Conservation (phyloP, 2,113 vertebrate species). For the Chaetura pelagica region DNA sequence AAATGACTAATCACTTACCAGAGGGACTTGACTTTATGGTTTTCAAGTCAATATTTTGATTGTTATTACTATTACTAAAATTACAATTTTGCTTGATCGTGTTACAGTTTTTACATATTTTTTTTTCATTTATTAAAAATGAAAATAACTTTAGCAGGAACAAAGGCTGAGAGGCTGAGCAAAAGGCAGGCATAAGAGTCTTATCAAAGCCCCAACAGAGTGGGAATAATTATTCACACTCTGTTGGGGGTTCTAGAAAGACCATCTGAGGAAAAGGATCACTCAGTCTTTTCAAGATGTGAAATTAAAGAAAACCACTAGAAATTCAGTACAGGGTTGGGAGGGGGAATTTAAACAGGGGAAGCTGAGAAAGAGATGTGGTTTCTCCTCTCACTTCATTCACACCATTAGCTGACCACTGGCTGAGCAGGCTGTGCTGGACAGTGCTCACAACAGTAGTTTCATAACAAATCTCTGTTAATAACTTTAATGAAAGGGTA, state of each 20-base stretch:
- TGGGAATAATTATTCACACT: conserved; percentile 68
- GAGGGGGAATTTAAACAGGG: neutral
- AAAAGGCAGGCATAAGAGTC: conserved; percentile 67
- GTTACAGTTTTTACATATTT: neutral
- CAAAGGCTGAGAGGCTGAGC: conserved; percentile 63
- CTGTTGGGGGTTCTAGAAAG: conserved; percentile 64
- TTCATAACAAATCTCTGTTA: neutral
- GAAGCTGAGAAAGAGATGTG: neutral
- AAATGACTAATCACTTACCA: neutral
- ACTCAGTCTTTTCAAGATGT: conserved; percentile 55
- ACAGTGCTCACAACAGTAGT: neutral
- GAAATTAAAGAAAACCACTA: conserved; percentile 57
- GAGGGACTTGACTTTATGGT: neutral
- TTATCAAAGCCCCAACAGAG: conserved; percentile 69
- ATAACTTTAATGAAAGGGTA: neutral
- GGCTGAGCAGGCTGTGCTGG: neutral
- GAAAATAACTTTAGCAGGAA: conserved; percentile 59
- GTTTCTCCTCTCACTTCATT: neutral
- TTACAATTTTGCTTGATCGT: neutral
- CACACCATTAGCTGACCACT: neutral
- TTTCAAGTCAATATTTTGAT: neutral
- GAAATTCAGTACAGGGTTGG: neutral
- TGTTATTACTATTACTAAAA: neutral
- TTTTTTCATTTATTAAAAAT: neutral
- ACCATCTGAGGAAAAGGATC: conserved; percentile 66